A percentile compares a stretch with the other conserved stretches of the same genome.
Conservation (phyloP, 2,797 vertebrate genomes). For the Chelon labrosus region DNA sequence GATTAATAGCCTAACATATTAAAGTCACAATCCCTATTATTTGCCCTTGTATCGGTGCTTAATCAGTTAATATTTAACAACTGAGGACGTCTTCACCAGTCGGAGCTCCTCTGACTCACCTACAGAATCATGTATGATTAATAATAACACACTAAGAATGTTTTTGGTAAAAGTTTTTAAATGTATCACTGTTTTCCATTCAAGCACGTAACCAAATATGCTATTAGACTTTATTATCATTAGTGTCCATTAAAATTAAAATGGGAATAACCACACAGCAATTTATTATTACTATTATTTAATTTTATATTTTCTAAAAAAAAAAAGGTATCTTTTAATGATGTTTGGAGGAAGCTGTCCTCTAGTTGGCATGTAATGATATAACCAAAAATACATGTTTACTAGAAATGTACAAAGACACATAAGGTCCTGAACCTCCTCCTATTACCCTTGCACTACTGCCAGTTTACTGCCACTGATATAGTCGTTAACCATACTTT, state of each 20-base stretch:
- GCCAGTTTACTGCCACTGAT: no score
- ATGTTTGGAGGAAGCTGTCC: background rate
- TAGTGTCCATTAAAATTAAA: background rate
- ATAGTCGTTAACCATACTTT: no score
- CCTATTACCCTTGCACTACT: no score
- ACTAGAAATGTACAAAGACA: no score
- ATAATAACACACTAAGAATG: slow-evolving; percentile 17
- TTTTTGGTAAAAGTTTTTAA: no score
- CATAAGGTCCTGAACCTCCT: no score
- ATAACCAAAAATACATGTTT: no score
- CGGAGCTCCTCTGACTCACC: slow-evolving; percentile 34
- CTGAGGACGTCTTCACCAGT: slow-evolving; percentile 27
- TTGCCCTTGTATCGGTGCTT: slow-evolving; percentile 51
- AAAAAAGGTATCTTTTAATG: background rate
- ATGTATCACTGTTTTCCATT: slow-evolving; percentile 13
- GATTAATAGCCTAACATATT: slow-evolving; percentile 74
- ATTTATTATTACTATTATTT: background rate
- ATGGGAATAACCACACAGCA: background rate
- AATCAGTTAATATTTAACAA: slow-evolving; percentile 60
- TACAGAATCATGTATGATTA: slow-evolving; percentile 34
- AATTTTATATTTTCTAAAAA: background rate
- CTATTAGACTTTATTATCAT: background rate
- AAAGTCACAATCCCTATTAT: slow-evolving; percentile 67
- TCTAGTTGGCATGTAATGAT: no score
- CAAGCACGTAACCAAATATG: slow-evolving; percentile 6